Percentiles rank a stretch among this genome's conserved stretches.
Conservation (phyloP, 2,888 invertebrate genomes). For the Eudemis profundana region DNA sequence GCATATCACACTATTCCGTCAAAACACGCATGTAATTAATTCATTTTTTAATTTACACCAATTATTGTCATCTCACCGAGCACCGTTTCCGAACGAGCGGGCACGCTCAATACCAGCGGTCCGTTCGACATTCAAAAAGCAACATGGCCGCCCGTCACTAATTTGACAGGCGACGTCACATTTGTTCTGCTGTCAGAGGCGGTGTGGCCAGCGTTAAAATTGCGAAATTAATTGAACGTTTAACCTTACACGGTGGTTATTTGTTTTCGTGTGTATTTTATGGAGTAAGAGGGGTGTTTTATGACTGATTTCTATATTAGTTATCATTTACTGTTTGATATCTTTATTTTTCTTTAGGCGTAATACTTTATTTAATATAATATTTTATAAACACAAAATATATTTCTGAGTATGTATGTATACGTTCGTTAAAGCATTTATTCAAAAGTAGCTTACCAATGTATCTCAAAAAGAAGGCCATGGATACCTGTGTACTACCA, state of each 20-base stretch:
- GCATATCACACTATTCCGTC: background rate
- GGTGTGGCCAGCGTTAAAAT: slow-evolving; percentile 53
- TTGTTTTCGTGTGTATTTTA: slow-evolving; percentile 17
- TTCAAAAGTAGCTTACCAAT: too few relatives aligned
- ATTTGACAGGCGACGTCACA: slow-evolving; percentile 81
- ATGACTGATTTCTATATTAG: background rate
- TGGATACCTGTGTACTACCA: too few relatives aligned
- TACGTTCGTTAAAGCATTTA: too few relatives aligned
- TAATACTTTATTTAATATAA: too few relatives aligned
- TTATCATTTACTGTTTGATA: background rate
- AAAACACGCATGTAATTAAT: slow-evolving; percentile 30
- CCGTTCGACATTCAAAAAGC: slow-evolving; percentile 78
- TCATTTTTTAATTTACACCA: slow-evolving; percentile 33
- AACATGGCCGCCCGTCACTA: slow-evolving; percentile 77
- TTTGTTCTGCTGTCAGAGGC: slow-evolving; percentile 67
- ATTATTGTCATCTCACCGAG: slow-evolving; percentile 38
- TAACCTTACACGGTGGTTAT: slow-evolving; percentile 36
- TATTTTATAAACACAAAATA: too few relatives aligned
- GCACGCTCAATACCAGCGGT: slow-evolving; percentile 75
- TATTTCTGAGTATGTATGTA: too few relatives aligned
- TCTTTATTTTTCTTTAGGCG: background rate
- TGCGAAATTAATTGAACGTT: slow-evolving; percentile 63
- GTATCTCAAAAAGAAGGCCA: too few relatives aligned
- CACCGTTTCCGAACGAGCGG: slow-evolving; percentile 60
- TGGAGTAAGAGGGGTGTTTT: slow-evolving; percentile 2